These are phyloP conservation scores for Notocelia uddmanniana DNA, from an alignment of 2,888 invertebrate genomes.

Conservation along the genomic window DNA sequence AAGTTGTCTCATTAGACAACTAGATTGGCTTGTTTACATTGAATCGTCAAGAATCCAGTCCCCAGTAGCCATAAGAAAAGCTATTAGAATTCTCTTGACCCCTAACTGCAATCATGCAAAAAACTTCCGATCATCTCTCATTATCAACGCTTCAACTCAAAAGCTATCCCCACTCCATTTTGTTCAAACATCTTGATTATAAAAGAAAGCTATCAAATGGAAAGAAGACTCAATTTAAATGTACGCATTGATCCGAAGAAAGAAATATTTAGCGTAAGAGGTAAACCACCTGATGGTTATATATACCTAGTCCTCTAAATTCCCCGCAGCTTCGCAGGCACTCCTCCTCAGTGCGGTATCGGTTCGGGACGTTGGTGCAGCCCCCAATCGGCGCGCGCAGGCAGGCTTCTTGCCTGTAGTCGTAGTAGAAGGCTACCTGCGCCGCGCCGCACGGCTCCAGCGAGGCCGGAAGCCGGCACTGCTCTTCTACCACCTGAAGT, in stretches of 20 bases:
- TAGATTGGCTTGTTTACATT: too few relatives aligned
- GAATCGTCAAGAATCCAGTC: too few relatives aligned
- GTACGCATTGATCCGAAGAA: neutral
- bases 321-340: slow-evolving; percentile 92
- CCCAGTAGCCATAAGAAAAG: too few relatives aligned
- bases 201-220: too few relatives aligned
- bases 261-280: neutral
- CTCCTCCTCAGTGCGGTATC: slow-evolving; percentile 90
- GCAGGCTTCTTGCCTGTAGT: slow-evolving; percentile 87
- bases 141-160: too few relatives aligned
- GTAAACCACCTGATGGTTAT: neutral
- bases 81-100: too few relatives aligned
- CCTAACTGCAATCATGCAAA: too few relatives aligned
- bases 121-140: too few relatives aligned
- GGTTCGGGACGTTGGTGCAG: slow-evolving; percentile 89
- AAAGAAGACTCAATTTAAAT: too few relatives aligned
- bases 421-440: slow-evolving; percentile 88
- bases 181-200: too few relatives aligned
- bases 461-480: slow-evolving; percentile 88
- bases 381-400: slow-evolving; percentile 76
- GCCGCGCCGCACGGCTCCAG: slow-evolving; percentile 86
- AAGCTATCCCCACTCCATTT: too few relatives aligned
- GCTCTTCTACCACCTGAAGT: slow-evolving; percentile 53
- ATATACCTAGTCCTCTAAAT: slow-evolving; percentile 88
- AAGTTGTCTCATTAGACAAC: too few relatives aligned